Conservation (phyloP, 2,113 vertebrate species). For the Alligator sinensis region DNA sequence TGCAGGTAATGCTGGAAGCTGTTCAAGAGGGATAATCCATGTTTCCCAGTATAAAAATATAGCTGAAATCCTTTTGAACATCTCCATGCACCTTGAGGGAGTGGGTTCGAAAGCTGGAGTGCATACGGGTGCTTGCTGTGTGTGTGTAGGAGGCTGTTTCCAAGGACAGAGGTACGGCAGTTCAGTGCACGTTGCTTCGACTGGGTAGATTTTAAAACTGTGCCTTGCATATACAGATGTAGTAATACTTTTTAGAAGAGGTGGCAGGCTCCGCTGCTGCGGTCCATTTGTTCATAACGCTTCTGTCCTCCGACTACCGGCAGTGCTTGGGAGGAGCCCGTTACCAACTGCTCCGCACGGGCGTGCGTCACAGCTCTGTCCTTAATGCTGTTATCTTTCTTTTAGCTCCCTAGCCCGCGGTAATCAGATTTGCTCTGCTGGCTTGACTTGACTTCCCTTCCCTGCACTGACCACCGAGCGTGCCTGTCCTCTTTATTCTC, state of each 20-base stretch:
- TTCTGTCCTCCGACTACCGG: too few species aligned
- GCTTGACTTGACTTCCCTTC: background rate
- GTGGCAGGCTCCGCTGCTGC: too few species aligned
- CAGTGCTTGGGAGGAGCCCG: too few species aligned
- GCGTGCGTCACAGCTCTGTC: fast-evolving
- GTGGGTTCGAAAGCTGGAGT: too few species aligned
- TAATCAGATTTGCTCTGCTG: background rate
- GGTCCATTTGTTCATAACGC: background rate
- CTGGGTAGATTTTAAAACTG: too few species aligned
- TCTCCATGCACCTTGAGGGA: too few species aligned
- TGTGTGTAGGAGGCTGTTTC: too few species aligned
- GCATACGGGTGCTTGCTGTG: background rate
- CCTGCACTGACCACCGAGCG: background rate
- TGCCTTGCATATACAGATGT: background rate
- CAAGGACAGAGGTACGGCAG: too few species aligned
- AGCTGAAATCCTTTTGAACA: background rate
- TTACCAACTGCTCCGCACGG: fast-evolving
- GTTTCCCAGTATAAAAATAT: background rate
- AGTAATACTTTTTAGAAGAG: background rate
- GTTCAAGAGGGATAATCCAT: fast-evolving
- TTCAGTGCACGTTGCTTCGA: too few species aligned
- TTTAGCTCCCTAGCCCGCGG: background rate
- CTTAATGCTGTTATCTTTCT: background rate
- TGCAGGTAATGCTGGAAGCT: background rate
- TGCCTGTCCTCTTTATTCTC: background rate